These are phyloP conservation scores for Cerastis leucographa DNA, from an alignment of 2,888 invertebrate species.

Conservation along the genomic window DNA sequence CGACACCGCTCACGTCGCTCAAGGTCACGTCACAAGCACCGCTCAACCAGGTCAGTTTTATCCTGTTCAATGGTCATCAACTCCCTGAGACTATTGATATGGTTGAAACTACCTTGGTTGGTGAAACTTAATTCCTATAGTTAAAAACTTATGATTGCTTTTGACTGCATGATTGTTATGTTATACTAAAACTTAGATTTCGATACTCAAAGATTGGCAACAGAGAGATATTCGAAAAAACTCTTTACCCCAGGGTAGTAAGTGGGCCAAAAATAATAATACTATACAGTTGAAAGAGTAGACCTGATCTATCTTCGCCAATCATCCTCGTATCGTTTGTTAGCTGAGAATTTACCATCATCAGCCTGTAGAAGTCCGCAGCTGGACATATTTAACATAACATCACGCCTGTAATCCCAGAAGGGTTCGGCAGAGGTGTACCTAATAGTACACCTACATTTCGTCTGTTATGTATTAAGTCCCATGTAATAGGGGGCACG, in stretches of 20 bases:
- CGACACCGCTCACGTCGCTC: slow-evolving; percentile 92
- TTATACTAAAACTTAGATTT: not conserved
- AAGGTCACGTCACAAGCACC: slow-evolving; percentile 89
- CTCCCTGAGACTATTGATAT: slow-evolving; percentile 27
- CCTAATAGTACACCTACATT: too few species aligned
- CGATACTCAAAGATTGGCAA: not conserved
- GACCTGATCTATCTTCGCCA: too few species aligned
- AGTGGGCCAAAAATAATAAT: not conserved
- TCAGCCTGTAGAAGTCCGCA: not conserved
- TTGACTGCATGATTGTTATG: not conserved
- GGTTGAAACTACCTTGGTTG: slow-evolving; percentile 43
- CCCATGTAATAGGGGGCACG: too few species aligned
- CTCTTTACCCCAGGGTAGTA: not conserved
- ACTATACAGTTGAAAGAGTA: not conserved
- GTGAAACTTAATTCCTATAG: not conserved
- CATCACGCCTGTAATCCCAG: too few species aligned
- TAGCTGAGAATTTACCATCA: not conserved
- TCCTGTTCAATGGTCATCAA: slow-evolving; percentile 36
- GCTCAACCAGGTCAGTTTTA: slow-evolving; percentile 83
- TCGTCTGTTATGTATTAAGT: too few species aligned
- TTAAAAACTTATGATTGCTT: not conserved
- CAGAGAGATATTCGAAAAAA: not conserved
- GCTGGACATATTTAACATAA: not conserved
- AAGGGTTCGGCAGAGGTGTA: too few species aligned
- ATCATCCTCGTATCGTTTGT: not conserved